Evolutionary conservation across 2,113 vertebrate genomes (phyloP).

Genomic region (Cyprinodon brontotheroides): DNA sequence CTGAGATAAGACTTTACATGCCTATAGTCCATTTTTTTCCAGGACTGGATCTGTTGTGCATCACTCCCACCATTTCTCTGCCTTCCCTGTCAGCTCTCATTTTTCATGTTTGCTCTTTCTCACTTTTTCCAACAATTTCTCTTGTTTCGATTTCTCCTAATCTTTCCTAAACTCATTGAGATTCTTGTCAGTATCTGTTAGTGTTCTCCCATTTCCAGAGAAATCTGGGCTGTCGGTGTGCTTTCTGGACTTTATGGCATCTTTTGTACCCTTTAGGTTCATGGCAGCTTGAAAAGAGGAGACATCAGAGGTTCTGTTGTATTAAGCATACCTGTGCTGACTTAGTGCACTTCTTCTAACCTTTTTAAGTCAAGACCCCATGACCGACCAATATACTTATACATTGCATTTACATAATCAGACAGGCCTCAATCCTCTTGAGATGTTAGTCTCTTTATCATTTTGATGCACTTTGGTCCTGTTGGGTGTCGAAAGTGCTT

Average conservation of each 20-base stretch:
- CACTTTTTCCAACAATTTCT: constrained; percentile 17
- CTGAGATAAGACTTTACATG: not conserved
- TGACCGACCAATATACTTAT: no score
- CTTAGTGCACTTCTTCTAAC: not conserved
- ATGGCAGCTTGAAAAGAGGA: constrained; percentile 31
- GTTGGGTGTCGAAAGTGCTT: no score
- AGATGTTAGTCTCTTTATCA: no score
- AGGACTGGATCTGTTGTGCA: constrained; percentile 1
- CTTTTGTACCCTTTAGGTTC: constrained; percentile 10
- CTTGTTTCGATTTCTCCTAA: not conserved
- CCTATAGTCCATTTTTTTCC: not conserved
- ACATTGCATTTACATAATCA: no score
- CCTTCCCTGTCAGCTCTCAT: constrained; percentile 41
- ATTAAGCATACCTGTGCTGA: constrained; percentile 16
- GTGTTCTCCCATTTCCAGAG: constrained; percentile 30
- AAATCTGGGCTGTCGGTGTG: constrained; percentile 9
- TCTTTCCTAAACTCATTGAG: constrained; percentile 1
- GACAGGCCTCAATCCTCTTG: no score
- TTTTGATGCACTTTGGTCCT: no score
- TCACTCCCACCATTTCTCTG: constrained; percentile 45
- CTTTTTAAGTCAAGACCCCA: no score
- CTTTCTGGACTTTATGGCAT: constrained; percentile 30
- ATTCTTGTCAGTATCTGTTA: not conserved
- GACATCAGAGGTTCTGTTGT: constrained; percentile 27
- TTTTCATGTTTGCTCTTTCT: constrained; percentile 16